Base-by-base conservation (phyloP, 2,113 vertebrate genomes). In the Oryzias celebensis region DNA sequence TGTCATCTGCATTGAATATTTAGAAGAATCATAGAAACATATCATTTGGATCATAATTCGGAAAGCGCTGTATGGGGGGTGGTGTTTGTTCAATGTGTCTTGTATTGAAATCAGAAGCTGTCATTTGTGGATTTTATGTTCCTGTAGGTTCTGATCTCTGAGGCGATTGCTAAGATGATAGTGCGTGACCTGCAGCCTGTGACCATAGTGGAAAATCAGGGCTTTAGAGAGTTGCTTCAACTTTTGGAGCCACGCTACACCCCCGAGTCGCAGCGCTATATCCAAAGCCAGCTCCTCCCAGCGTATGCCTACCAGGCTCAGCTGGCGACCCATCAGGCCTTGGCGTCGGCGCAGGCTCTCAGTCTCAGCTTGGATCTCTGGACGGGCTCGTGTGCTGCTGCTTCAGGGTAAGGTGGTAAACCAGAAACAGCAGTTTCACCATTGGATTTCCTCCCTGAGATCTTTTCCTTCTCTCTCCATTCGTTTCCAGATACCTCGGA, bases 131-230 rank as follows among this genome's bases (percentile, higher is more conserved):
- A 14, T 1, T 28, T 55, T 52, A 22, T 71, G 45, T 61, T 24
- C 6, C 26, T 13, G 4, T 10, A 90, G 89, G 86, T 90, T 54
- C 80, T 92, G 18, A 92, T 93, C 73, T 91, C 91, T 0, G 92
- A 93, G 83, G 91, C 92, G 10, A 90, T 93, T 42, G 85, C 90
- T 8, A 93, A 92, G 82, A 93, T 93, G 92, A 91, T 93, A 15
- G 90, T 93, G 41, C 85, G 76, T 5, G 92, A 93, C 60, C 84
- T 93, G 56, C 92, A 92, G 83, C 87, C 92, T 0, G 88, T 90
- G 44, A 91, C 91, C 71, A 87, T 91, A 2, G 89, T 92, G 63
- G 91, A 91, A 72, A 90, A 91, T 36, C 84, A 87, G 59, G 92
- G 92, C 22, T 93, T 93, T 80, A 79, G 90, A 62, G 91, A 91